Percentiles rank a stretch among this genome's conserved stretches.
phyloP scores from a whole-genome alignment of 2,113 vertebrate genomes.

The Chaetodon auriga region DNA sequence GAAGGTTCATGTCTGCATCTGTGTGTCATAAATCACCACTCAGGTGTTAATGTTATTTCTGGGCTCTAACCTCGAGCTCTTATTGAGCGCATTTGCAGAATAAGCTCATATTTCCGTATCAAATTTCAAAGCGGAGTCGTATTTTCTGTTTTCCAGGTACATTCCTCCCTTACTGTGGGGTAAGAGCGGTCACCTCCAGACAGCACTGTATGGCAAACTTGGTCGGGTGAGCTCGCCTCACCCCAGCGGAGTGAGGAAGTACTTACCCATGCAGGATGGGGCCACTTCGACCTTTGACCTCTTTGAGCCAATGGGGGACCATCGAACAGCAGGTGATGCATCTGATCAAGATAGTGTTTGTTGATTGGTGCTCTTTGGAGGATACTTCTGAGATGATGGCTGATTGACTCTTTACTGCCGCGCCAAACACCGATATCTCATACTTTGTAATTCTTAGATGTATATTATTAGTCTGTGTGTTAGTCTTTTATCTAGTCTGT shows the following conservation, averaged over 20 bases:
- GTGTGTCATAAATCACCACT: slow-evolving; percentile 2
- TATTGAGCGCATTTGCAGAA: neutral
- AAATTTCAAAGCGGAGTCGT: neutral
- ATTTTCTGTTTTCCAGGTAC: slow-evolving; percentile 86
- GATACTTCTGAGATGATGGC: neutral
- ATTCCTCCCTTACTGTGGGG: slow-evolving; percentile 97
- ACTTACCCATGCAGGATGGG: slow-evolving; percentile 95
- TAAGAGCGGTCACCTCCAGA: slow-evolving; percentile 98
- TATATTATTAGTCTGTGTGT: neutral
- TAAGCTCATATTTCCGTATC: slow-evolving; percentile 5
- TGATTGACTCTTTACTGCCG: neutral
- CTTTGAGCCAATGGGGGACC: slow-evolving; percentile 92
- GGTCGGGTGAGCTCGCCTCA: slow-evolving; percentile 94
- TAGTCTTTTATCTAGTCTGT: slow-evolving; percentile 31
- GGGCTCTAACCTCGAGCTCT: neutral
- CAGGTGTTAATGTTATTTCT: neutral
- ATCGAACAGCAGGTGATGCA: slow-evolving; percentile 92
- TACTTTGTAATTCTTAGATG: slow-evolving; percentile 4
- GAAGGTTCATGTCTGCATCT: neutral
- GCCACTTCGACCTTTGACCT: slow-evolving; percentile 98
- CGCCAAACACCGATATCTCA: neutral
- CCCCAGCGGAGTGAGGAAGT: slow-evolving; percentile 93
- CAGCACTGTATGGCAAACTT: slow-evolving; percentile 97
- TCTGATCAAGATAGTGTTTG: neutral
- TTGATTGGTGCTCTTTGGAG: neutral